A percentile compares a stretch with the other conserved stretches of the same genome.
Conservation (phyloP, 2,888 invertebrate species). For the Melanophora roralis region DNA sequence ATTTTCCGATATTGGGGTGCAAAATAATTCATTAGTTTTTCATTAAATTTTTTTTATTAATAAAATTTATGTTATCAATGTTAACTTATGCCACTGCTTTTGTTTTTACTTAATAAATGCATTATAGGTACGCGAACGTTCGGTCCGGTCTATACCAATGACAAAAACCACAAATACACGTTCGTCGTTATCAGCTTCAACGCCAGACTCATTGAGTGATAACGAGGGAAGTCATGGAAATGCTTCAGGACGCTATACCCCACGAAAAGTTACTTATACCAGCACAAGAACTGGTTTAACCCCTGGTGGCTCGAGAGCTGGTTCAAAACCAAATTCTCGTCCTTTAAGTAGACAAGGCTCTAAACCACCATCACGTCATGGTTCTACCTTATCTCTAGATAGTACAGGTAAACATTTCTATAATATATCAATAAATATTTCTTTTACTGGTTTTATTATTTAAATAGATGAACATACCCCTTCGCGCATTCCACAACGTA, state of each 20-base stretch:
- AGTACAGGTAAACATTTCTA: constrained; percentile 83
- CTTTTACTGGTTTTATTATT: background rate
- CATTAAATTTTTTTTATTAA: constrained; percentile 28
- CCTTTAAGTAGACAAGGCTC: constrained; percentile 91
- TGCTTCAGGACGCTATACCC: constrained; percentile 79
- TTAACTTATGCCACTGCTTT: background rate
- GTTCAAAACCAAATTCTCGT: constrained; percentile 89
- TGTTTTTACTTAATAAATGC: constrained; percentile 3
- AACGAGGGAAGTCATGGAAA: constrained; percentile 81
- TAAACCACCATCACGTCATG: constrained; percentile 95
- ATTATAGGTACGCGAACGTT: constrained; percentile 92
- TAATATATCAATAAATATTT: background rate
- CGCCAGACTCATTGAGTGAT: constrained; percentile 92
- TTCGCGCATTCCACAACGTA: constrained; percentile 88
- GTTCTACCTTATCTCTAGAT: constrained; percentile 93
- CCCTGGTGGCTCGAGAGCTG: constrained; percentile 85
- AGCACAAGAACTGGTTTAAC: constrained; percentile 83
- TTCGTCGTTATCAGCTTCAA: constrained; percentile 89
- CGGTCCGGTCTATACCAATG: constrained; percentile 94
- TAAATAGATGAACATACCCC: constrained; percentile 79
- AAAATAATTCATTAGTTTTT: constrained; percentile 46
- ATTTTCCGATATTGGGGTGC: constrained; percentile 50
- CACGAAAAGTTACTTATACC: constrained; percentile 82
- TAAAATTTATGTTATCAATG: no score
- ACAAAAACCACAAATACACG: constrained; percentile 82